Percentiles rank a stretch among this genome's conserved stretches.
These are phyloP conservation scores for Tragulus kanchil DNA, from an alignment of 2,113 vertebrate species.

Conservation along the genomic window DNA sequence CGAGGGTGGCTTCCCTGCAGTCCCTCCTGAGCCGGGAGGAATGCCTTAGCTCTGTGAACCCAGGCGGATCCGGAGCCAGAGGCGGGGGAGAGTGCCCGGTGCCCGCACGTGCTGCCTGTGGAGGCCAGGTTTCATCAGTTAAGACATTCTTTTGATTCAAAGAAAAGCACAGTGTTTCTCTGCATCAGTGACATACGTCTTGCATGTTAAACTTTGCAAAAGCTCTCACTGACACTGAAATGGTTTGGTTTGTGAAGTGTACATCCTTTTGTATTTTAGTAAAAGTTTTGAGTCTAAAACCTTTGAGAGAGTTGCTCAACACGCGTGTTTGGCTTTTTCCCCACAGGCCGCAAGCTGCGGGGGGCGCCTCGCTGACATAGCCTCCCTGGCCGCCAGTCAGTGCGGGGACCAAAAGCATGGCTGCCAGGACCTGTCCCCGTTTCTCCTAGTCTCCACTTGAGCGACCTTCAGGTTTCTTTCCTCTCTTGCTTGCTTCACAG, in stretches of 20 bases:
- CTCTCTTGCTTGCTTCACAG: background rate
- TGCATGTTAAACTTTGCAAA: background rate
- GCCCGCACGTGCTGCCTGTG: background rate
- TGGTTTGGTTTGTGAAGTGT: background rate
- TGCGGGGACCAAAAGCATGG: background rate
- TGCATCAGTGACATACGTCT: background rate
- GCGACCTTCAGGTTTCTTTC: background rate
- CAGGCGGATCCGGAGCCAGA: background rate
- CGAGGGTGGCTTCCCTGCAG: background rate
- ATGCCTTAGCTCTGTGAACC: background rate
- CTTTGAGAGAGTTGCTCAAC: background rate
- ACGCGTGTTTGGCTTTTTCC: background rate
- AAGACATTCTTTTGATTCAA: background rate
- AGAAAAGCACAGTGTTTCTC: background rate
- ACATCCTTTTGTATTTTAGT: background rate
- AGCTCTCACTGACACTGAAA: background rate
- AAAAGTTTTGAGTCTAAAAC: background rate
- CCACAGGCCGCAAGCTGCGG: background rate
- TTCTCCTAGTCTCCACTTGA: background rate
- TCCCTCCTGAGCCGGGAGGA: background rate
- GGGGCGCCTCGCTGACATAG: background rate
- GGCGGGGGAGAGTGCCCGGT: background rate
- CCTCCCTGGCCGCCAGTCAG: background rate
- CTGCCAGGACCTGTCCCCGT: background rate
- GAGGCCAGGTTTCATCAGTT: background rate